Evolutionary conservation across 2,797 vertebrate species (phyloP).

Genomic region (Oreochromis mossambicus): DNA sequence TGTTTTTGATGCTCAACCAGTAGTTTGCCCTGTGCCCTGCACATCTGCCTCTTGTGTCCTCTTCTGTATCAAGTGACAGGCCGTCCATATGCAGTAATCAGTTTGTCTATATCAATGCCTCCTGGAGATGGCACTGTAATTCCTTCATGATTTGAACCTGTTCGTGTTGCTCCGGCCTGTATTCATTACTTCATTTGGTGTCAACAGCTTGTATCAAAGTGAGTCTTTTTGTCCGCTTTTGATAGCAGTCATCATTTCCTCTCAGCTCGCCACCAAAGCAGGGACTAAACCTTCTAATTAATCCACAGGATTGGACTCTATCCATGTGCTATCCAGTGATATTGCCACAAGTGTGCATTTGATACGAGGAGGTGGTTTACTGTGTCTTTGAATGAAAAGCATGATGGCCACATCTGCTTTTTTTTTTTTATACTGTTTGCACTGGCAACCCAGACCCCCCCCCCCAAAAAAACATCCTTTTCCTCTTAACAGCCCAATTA

Average conservation of each 20-base stretch:
- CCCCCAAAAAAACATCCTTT: not conserved
- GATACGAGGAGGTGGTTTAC: not conserved
- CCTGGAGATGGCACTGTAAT: conserved; percentile 27
- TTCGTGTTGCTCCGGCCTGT: not conserved
- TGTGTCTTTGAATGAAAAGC: not conserved
- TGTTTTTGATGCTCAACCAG: not conserved
- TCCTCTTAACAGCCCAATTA: conserved; percentile 72
- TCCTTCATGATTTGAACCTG: conserved; percentile 16
- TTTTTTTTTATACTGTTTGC: conserved; percentile 8
- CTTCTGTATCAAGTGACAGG: not conserved
- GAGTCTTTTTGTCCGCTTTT: not conserved
- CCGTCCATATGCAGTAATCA: conserved; percentile 12
- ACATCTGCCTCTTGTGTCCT: not conserved
- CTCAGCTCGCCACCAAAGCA: not conserved
- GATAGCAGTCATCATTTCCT: not conserved
- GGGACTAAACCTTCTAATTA: not conserved
- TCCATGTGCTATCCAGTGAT: not conserved
- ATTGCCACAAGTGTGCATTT: not conserved
- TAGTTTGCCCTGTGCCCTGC: not conserved
- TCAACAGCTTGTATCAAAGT: not conserved
- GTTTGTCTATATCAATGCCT: conserved; percentile 13
- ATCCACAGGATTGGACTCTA: not conserved
- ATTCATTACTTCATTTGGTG: not conserved
- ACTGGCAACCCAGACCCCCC: not conserved
- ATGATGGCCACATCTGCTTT: conserved; percentile 1